Evolutionary conservation across 2,113 vertebrate genomes (phyloP), one percentile per base, ranked within the genome.

Genomic region (Mellivora capensis): DNA sequence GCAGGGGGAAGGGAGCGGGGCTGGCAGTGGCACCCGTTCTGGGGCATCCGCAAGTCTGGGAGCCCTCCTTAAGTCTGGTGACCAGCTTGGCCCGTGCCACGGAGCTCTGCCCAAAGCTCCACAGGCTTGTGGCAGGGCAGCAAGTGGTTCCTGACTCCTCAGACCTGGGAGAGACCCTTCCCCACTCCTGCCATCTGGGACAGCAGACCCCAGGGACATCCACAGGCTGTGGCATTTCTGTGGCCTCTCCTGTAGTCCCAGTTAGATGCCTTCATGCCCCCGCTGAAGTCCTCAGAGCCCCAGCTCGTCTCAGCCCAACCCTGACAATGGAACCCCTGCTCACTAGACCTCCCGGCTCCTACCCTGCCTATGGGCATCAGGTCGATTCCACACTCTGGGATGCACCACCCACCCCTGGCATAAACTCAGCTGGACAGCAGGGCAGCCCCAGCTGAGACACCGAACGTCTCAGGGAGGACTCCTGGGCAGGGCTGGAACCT

Each of bases 111-210:
- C 34, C 42, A 8, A 29, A 62, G 67, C n/a, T 62, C 69, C 57
- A 59, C 2, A 2, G 18, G 42, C 42, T 85, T 31, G 25, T 3
- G 12, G 2, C 42, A 42, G 11, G 2, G 57, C 27, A 42, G 42
- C n/a, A 14, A 20, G 34, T 5, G 54, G 57, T 15, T 37, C 82
- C 13, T 17, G 3, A 37, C 12, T 34, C 42, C 27, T 18, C 4
- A 18, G 37, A 9, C 39, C 31, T 20, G 37, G 8, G 59, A 61
- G 7, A 52, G 49, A 76, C 11, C 76, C 17, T 72, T 47, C 47
- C n/a, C 27, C 17, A 4, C 0, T 0, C 57, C 69, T 18, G 34
- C 27, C 37, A 5, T 49, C 64, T 20, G 34, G 31, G n/a, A 7
- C 54, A 21, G 6, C 25, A 29, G 71, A 93, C 25, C 67, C 34